Percentiles rank a stretch among this genome's conserved stretches.
Conservation (phyloP, 2,113 vertebrate genomes). For the Lethenteron camtschaticum region DNA sequence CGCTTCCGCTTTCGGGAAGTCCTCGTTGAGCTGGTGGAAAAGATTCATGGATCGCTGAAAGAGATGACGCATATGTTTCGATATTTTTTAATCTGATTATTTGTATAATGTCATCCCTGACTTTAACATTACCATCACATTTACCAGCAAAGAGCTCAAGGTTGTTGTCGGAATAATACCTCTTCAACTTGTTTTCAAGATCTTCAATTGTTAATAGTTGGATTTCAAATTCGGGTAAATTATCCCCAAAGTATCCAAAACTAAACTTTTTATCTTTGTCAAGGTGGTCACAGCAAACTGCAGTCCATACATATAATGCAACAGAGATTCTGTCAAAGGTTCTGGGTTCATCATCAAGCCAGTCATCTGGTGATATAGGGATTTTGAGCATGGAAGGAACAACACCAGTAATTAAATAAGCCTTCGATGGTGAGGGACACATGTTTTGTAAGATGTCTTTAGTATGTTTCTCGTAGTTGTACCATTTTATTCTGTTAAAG, state of each 20-base stretch:
- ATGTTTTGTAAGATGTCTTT: not conserved
- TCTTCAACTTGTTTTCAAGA: not conserved
- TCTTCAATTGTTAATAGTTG: not conserved
- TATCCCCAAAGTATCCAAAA: conserved; percentile 10
- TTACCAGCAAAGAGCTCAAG: not conserved
- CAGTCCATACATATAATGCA: conserved; percentile 13
- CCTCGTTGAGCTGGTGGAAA: not conserved
- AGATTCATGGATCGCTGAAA: no score
- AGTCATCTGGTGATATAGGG: no score
- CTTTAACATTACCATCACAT: not conserved
- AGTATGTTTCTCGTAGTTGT: not conserved
- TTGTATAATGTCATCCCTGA: no score
- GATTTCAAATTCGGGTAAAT: not conserved
- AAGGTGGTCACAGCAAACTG: conserved; percentile 11
- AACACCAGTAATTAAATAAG: conserved; percentile 11
- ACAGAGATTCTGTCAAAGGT: conserved; percentile 9
- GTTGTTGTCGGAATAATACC: not conserved
- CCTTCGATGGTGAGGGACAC: not conserved
- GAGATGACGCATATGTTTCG: no score
- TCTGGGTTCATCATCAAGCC: not conserved
- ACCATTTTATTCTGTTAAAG: conserved; percentile 10
- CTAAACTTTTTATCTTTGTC: conserved; percentile 9
- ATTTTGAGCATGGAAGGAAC: conserved; percentile 7
- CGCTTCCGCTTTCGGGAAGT: no score
- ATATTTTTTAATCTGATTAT: no score